Evolutionary conservation across 2,113 vertebrate species (phyloP), one percentile per base, ranked within the genome.

Genomic region (Caracal caracal): DNA sequence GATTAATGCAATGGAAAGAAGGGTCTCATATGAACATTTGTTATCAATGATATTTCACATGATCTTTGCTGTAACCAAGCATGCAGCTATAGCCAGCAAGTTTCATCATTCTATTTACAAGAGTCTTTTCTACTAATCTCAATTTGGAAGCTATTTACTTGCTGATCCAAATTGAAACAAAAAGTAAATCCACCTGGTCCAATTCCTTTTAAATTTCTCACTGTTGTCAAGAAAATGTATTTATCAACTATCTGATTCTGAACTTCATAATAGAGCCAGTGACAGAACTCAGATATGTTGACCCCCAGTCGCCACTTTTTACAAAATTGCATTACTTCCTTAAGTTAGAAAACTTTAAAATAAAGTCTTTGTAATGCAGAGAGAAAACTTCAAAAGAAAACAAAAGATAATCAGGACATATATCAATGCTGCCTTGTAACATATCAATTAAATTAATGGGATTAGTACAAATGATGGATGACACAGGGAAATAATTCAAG

Each of bases 1-100:
- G 84, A 95, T 95, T 86, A 93, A 97, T 68, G 71, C 13, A 1
- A 20, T 11, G 56, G 79, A 92, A 94, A 75, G 49, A 95, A 70
- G 26, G 28, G 43, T 49, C 37, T 80, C 10, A 4, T 30, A 35
- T 0, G 40, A 92, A 71, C 51, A 88, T 92, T 78, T 88, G 24
- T 88, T 93, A 71, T 90, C 53, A 65, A 59, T 11, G 78, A 86
- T 43, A 89, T 65, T 70, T 65, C 49, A 65, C 28, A 35, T 13
- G 22, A 51, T 93, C 47, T 80, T 81, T 81, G 47, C 13, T 65
- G 37, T 97, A 85, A 79, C 47, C 53, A 93, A 71, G 2, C 19
- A 24, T 28, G 26, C 12, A 73, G 4, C 33, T 73, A 4, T 1
- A 49, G 65, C 51, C 47, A 70, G 47, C 56, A n/a, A 20, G n/a